phyloP scores from a whole-genome alignment of 2,797 vertebrate genomes.

The Tapera naevia region DNA sequence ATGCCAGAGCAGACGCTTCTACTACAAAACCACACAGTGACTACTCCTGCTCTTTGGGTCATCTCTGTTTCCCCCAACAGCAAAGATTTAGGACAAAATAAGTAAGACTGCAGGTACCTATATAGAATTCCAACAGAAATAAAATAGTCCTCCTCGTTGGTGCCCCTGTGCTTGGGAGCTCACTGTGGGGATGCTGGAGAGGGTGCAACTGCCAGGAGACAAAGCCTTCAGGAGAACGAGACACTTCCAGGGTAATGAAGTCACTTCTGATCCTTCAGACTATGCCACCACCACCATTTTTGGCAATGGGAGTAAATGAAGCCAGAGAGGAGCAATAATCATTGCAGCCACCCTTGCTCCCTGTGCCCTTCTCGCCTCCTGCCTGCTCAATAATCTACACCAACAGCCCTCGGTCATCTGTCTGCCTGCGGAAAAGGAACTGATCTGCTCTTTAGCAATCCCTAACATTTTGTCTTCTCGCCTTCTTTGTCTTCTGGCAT shows the following conservation, averaged over 20 bases:
- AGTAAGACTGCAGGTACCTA: background rate
- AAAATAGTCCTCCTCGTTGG: background rate
- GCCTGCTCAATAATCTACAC: background rate
- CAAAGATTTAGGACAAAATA: background rate
- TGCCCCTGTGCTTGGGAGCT: background rate
- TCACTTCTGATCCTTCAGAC: background rate
- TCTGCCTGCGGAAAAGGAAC: background rate
- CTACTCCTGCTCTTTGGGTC: background rate
- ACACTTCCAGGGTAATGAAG: background rate
- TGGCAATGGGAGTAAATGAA: background rate
- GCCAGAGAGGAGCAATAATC: background rate
- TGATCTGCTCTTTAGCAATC: background rate
- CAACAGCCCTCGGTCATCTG: background rate
- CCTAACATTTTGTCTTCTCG: background rate
- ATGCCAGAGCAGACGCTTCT: background rate
- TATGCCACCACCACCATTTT: background rate
- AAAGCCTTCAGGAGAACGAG: background rate
- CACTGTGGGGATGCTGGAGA: background rate
- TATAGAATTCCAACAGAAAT: background rate
- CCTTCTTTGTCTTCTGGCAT: background rate
- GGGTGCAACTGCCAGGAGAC: background rate
- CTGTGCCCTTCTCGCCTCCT: rapidly evolving
- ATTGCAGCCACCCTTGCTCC: background rate
- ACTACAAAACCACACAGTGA: background rate
- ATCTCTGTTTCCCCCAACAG: background rate